Base-by-base conservation (phyloP, 2,797 vertebrate genomes). In the Pseudomugil tenellus region DNA sequence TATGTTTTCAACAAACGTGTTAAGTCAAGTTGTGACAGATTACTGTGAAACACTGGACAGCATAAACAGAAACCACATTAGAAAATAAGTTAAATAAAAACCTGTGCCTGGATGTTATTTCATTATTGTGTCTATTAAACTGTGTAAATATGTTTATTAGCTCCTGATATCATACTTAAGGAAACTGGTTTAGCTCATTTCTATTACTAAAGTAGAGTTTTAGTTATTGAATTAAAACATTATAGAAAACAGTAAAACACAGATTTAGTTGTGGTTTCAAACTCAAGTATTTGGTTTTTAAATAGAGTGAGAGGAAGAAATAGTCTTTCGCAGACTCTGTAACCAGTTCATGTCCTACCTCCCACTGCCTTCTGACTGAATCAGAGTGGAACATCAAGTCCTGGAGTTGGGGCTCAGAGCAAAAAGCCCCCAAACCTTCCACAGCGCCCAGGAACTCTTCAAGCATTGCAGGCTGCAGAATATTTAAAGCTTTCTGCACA, bases 381-480 rank as follows among this genome's bases (percentile, higher is more conserved):
- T 87, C 80, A 68, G 93, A 93, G 41, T 92, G 89, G 48, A 90
- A 82, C 83, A 93, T 93, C 85, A 96, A 76, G 14, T 89, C 84
- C 72, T 87, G 83, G 54, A 93, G 92, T 67, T 91, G 91, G 0
- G 65, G 62, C 55, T 89, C 88, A 0, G 93, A 81, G 62, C 92
- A 95, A 82, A 92, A 88, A 16, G 68, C 84, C 79, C 93, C 94
- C 70, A 95, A 87, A 54, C 92, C 87, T 62, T 96, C 94, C 51
- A 94, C 86, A 12, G 95, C 93, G 85, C 87, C 89, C 78, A 99
- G 87, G 87, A 97, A 98, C 67, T 92, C 93, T 17, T 94, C 89
- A 7, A 97, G 91, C 77, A 94, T 43, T 61, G 89, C 84, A 23
- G 90, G 89, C 77, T 95, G 92, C 74, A 95, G 92, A 32, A 86